phyloP scores from a whole-genome alignment of 2,113 vertebrate genomes.

The Harpagus bidentatus region DNA sequence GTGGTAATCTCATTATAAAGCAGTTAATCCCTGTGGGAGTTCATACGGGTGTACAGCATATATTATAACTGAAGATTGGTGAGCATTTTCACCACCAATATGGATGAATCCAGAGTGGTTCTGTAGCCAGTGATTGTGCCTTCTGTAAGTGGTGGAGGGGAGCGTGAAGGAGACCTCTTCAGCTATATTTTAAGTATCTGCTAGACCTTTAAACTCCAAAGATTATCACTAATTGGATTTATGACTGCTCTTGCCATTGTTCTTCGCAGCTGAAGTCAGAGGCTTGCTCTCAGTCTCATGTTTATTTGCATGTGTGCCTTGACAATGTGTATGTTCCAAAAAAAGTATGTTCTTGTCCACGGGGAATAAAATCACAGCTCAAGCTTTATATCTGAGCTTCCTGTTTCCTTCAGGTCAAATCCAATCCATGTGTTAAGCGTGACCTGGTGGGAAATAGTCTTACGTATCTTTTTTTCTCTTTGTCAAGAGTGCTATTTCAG shows the following conservation, averaged over 20 bases:
- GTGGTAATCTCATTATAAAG: slow-evolving; percentile 65
- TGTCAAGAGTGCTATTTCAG: neutral
- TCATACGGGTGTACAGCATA: slow-evolving; percentile 5
- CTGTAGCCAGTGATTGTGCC: slow-evolving; percentile 31
- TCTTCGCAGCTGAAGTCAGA: slow-evolving; percentile 1
- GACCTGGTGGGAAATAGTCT: neutral
- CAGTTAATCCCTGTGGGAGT: slow-evolving; percentile 52
- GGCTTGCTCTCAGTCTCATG: neutral
- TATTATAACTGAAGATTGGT: neutral
- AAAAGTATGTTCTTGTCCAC: neutral
- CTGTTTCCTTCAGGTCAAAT: neutral
- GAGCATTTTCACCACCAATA: neutral
- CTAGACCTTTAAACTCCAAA: neutral
- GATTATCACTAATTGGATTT: neutral
- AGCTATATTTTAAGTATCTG: neutral
- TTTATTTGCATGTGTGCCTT: neutral
- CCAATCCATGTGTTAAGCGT: neutral
- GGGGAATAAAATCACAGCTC: neutral
- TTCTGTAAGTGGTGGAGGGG: slow-evolving; percentile 44
- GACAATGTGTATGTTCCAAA: neutral
- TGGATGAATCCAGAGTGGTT: neutral
- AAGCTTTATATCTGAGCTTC: neutral
- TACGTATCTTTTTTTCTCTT: accelerated
- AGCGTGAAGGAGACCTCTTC: neutral
- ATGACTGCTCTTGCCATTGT: neutral